Evolutionary conservation across 2,888 invertebrate species (phyloP).

Genomic region (Zaprionus obscuricornis): DNA sequence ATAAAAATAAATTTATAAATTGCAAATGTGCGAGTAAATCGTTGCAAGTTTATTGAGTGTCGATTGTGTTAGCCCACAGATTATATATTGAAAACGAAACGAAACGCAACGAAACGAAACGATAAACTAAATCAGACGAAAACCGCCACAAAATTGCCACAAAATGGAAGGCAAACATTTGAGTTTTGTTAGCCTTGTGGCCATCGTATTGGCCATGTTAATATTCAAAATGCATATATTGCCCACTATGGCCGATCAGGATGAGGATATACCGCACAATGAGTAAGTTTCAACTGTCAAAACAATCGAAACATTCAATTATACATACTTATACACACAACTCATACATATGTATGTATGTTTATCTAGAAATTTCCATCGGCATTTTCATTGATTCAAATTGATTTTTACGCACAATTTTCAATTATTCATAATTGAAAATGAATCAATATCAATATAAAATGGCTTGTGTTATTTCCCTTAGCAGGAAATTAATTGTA

Average conservation of each 20-base stretch:
- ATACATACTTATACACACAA: neutral
- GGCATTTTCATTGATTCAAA: conserved; percentile 2
- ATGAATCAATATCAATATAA: conserved; percentile 26
- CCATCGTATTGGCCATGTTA: conserved; percentile 77
- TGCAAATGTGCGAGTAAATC: conserved; percentile 37
- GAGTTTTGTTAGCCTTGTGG: conserved; percentile 73
- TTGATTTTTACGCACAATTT: conserved; percentile 18
- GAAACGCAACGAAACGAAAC: conserved; percentile 38
- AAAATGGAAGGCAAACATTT: conserved; percentile 77
- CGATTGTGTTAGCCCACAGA: conserved; percentile 33
- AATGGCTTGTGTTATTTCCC: conserved; percentile 50
- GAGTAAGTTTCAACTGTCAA: conserved; percentile 87
- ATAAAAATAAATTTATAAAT: conserved; percentile 30
- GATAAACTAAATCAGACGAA: conserved; percentile 13
- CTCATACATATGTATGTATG: neutral
- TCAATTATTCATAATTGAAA: conserved; percentile 56
- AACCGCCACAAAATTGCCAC: conserved; percentile 16
- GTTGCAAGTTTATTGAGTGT: conserved; percentile 45
- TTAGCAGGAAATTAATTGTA: conserved; percentile 65
- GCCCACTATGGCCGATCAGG: conserved; percentile 86
- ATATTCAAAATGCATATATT: conserved; percentile 76
- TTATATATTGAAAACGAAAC: too few relatives aligned
- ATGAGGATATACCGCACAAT: conserved; percentile 95
- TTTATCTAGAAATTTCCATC: neutral
- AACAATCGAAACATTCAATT: neutral